These are phyloP conservation scores for Liodrosophila aerea DNA, from an alignment of 2,888 invertebrate genomes.

Conservation along the genomic window DNA sequence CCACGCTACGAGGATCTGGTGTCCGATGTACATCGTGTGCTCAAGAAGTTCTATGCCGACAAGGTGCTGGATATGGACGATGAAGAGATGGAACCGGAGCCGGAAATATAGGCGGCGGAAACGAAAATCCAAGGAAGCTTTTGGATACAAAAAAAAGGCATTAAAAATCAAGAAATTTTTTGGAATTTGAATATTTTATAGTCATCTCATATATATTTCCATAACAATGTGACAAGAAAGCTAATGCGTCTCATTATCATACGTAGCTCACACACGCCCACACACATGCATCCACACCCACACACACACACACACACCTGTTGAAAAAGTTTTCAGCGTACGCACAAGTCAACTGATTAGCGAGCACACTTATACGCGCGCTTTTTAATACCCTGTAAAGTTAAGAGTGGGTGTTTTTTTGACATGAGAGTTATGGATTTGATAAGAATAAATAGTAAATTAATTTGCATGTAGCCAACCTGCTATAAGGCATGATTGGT, in stretches of 20 bases:
- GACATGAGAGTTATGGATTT: no score
- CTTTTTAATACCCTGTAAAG: constrained; percentile 22
- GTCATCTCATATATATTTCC: constrained; percentile 32
- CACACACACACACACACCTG: constrained; percentile 24
- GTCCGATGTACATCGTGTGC: constrained; percentile 66
- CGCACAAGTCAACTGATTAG: constrained; percentile 34
- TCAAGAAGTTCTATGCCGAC: constrained; percentile 79
- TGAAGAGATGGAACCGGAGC: constrained; percentile 26
- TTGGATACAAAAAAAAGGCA: constrained; percentile 7
- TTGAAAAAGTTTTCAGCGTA: constrained; percentile 23
- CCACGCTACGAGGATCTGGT: constrained; percentile 67
- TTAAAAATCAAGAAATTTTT: constrained; percentile 25
- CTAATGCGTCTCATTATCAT: constrained; percentile 44
- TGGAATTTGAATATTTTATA: constrained; percentile 3
- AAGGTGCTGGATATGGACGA: constrained; percentile 44
- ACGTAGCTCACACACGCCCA: constrained; percentile 2
- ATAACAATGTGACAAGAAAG: constrained; percentile 43
- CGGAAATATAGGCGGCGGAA: neutral
- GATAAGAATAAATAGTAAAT: no score
- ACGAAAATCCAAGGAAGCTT: no score
- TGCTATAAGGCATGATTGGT: no score
- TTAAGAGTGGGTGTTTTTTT: neutral
- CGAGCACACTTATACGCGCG: constrained; percentile 10
- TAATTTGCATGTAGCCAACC: no score
- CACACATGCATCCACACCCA: neutral